These are phyloP conservation scores for Ophiodon elongatus DNA, from an alignment of 2,113 vertebrate genomes.

Conservation along the genomic window DNA sequence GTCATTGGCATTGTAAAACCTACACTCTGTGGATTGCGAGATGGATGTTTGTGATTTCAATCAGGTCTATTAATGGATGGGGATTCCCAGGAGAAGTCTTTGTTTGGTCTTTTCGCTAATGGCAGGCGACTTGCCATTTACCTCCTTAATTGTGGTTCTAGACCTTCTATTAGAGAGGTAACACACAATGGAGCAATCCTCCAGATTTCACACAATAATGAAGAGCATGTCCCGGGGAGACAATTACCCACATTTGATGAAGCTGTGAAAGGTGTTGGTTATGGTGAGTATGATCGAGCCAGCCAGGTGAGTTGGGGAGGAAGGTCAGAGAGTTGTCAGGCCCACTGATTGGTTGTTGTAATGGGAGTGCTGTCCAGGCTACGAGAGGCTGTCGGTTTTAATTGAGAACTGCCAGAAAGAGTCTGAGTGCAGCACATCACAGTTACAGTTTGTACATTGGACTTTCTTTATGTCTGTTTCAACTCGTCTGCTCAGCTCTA, in stretches of 20 bases:
- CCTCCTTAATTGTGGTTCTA: constrained; percentile 60
- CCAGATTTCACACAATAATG: constrained; percentile 67
- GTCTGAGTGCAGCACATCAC: constrained; percentile 9
- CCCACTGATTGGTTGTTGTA: constrained; percentile 49
- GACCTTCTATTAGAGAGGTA: constrained; percentile 61
- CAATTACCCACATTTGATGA: constrained; percentile 67
- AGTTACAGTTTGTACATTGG: not conserved
- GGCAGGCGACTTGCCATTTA: constrained; percentile 50
- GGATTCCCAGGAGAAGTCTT: constrained; percentile 40
- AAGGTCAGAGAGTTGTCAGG: constrained; percentile 56
- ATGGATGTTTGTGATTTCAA: constrained; percentile 14
- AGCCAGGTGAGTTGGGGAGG: constrained; percentile 40
- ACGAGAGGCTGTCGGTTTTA: constrained; percentile 31
- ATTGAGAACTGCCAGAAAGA: constrained; percentile 32
- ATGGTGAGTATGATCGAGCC: constrained; percentile 27
- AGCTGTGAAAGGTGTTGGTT: constrained; percentile 50
- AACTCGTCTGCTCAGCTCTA: constrained; percentile 21
- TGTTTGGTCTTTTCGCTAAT: constrained; percentile 60
- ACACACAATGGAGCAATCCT: constrained; percentile 42
- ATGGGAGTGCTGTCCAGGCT: constrained; percentile 25
- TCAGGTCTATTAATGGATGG: constrained; percentile 7
- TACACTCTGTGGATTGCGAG: not conserved
- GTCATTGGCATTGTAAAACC: constrained; percentile 2
- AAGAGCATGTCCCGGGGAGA: constrained; percentile 51
- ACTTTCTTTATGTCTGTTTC: constrained; percentile 5